Evolutionary conservation across 1,140 invertebrate genomes (phyloP), one percentile per base, ranked within the genome.

Genomic region (Microvelia longipes): DNA sequence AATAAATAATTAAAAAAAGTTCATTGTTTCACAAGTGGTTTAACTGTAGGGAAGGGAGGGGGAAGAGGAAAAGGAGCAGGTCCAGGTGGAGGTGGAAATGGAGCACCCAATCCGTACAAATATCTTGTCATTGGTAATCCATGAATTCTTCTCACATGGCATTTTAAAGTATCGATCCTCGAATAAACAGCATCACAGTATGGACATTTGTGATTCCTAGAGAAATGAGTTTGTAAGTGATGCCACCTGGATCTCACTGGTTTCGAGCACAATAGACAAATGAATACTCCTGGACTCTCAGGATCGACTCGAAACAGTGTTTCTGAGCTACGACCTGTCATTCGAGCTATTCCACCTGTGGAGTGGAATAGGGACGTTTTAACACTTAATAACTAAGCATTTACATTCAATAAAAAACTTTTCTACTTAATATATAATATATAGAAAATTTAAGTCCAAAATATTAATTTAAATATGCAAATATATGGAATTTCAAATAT

Each of bases 231-330:
- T 80, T 91, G 89, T 81, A 86, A 90, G 81, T 92, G 90, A 80
- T 93, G 90, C 89, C 90, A 91, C 76, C 89, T 82, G 80, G 91
- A 91, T 77, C 89, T 88, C 69, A 92, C 90, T 81, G 90, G 86
- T 83, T 92, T 93, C 76, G 87, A 86, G 80, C 90, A 93, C 25
- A 86, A 84, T 73, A 87, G 87, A 81, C 90, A 93, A 5, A 73
- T 63, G 72, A 71, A 74, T 71, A 75, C 71, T 29, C 71, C 73
- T 1, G 74, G 72, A 11, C 29, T 65, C 27, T 27, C 29, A 26
- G 74, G 73, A 69, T 76, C 73, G 24, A 70, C 28, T 60, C 70
- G 67, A 70, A 76, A 76, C 19, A 74, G 62, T 24, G 5, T 5
- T 26, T 64, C 62, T 24, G 62, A 64, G 62, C 62, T 64, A 24